Base-by-base conservation (phyloP, 2,888 invertebrate genomes). In the Vanessa cardui region DNA sequence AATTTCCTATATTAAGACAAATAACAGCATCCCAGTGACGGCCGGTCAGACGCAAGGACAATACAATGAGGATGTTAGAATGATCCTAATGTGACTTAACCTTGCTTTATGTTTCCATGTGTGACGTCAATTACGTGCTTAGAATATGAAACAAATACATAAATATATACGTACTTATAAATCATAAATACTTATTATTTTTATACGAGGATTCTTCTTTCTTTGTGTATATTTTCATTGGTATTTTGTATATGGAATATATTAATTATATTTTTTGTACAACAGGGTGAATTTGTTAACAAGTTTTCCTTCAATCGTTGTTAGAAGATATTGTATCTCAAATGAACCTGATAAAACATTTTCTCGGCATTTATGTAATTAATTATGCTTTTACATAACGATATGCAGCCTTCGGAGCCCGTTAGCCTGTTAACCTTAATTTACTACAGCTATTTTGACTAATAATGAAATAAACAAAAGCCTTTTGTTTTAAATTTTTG, bases 61-160 rank as follows among this genome's bases (percentile, higher is more conserved):
- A 31, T 12, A 44, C 60, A 62, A 69, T 66, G 66, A 74, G 69
- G 70, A 72, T 74, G 68, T 69, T 68, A 18, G 59, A 59, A 47
- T 58, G 52, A 63, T 63, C 63, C 59, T 59, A 58, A 66, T 56
- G 44, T 68, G 63, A 63, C 68, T 81, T 79, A 81, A 78, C 83
- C 83, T 83, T 81, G 82, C 74, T 69, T 64, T 63, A 81, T 73
- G 75, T 75, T 72, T 74, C 68, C 67, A 75, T 79, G 75, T 73
- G 66, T 68, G 70, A 80, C 74, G 74, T 78, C 33, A 46, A n/a
- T 63, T 66, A 84, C 82, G 82, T 81, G 76, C 66, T 58, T 65
- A 18, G 63, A 75, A 75, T 76, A 72, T 68, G 33, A 56, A 56
- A 39, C 18, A 39, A 3, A 39, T 39, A 39, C 12, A 12, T 39